Evolutionary conservation across 2,888 invertebrate species (phyloP).

Genomic region (Oeneis ivallda): DNA sequence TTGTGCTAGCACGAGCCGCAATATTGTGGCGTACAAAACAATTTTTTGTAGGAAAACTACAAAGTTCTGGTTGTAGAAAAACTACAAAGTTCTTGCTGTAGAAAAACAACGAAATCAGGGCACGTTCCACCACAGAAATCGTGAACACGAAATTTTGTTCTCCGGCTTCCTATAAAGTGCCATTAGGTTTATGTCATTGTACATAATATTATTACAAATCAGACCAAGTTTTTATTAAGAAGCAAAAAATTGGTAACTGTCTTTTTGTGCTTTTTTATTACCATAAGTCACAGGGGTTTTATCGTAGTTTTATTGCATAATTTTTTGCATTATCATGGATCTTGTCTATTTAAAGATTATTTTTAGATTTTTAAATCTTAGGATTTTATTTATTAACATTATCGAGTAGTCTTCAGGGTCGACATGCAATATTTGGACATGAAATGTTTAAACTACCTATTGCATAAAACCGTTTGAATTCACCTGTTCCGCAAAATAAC

Average conservation of each 20-base stretch:
- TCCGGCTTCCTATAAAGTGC: constrained; percentile 3
- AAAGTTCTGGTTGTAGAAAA: not conserved
- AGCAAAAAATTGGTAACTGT: not conserved
- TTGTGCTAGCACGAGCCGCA: constrained; percentile 77
- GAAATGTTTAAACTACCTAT: not conserved
- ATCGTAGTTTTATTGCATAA: no score
- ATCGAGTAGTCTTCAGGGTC: no score
- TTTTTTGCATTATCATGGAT: no score
- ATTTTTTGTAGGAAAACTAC: constrained; percentile 51
- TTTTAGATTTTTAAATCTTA: no score
- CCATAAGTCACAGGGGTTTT: constrained; percentile 7
- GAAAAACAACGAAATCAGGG: constrained; percentile 47
- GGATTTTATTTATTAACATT: no score
- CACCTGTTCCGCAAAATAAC: not conserved
- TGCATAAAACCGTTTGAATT: not conserved
- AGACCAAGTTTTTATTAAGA: not conserved
- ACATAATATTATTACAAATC: constrained; percentile 2
- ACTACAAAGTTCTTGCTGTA: constrained; percentile 25
- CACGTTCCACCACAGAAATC: constrained; percentile 57
- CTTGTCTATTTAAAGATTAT: no score
- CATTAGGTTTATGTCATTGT: constrained; percentile 12
- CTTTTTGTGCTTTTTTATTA: not conserved
- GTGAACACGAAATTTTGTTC: constrained; percentile 48
- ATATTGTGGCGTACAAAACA: constrained; percentile 43
- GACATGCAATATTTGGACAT: no score